Conservation (phyloP, 2,113 vertebrate species). For the Brienomyrus longianalis region DNA sequence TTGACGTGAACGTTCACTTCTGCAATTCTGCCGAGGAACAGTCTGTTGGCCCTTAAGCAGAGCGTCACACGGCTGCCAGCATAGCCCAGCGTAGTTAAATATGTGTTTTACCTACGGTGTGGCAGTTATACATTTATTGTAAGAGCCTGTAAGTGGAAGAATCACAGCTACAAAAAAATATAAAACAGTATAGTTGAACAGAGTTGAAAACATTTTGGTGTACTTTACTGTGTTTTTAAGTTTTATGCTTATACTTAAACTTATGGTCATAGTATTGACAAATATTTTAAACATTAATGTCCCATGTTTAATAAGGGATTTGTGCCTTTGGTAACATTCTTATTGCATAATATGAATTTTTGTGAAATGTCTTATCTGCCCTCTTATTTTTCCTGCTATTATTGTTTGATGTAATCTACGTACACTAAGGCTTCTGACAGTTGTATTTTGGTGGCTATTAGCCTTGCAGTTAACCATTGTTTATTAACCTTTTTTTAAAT, state of each 20-base stretch:
- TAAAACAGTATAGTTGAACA: background rate
- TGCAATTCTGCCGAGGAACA: background rate
- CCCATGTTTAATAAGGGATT: background rate
- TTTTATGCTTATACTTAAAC: background rate
- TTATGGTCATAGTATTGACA: background rate
- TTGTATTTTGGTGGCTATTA: background rate
- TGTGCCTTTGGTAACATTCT: background rate
- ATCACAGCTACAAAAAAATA: background rate
- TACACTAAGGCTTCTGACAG: constrained; percentile 12
- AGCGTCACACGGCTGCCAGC: background rate
- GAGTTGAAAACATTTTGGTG: background rate
- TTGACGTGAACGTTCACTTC: background rate
- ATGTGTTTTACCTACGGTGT: background rate
- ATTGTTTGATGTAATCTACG: background rate
- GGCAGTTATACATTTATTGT: background rate
- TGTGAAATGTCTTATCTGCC: background rate
- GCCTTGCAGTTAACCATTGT: background rate
- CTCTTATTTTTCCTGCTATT: background rate
- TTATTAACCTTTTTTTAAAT: background rate
- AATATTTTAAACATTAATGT: background rate
- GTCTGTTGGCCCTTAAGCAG: background rate
- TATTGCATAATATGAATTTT: background rate
- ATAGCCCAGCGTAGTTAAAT: background rate
- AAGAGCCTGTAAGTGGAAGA: background rate
- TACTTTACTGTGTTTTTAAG: background rate